These are phyloP conservation scores for Diogma glabrata DNA, from an alignment of 2,888 invertebrate genomes.

Conservation along the genomic window DNA sequence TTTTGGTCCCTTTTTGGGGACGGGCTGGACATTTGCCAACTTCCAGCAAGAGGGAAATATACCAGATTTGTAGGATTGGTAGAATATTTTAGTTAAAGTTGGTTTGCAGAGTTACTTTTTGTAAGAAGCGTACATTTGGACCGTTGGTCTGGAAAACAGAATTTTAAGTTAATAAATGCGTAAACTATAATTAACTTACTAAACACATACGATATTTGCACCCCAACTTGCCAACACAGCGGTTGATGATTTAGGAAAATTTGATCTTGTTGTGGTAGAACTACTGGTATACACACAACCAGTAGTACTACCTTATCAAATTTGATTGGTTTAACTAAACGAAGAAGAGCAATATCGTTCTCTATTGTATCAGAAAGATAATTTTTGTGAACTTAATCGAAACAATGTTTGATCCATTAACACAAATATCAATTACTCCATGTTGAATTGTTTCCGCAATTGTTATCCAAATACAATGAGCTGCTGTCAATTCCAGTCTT, in stretches of 20 bases:
- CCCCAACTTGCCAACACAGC: neutral
- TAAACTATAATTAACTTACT: neutral
- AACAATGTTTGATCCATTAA: neutral
- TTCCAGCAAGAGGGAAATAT: too few species aligned
- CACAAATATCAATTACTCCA: neutral
- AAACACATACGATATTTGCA: neutral
- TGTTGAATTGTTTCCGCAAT: neutral
- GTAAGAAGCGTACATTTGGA: neutral
- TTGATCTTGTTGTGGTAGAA: neutral
- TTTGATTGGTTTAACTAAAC: neutral
- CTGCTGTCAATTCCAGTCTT: neutral
- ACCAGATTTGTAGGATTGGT: too few species aligned
- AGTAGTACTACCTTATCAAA: neutral
- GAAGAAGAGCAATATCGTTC: constrained; percentile 1
- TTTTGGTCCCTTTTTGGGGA: too few species aligned
- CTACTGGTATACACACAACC: too few species aligned
- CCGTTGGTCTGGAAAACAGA: neutral
- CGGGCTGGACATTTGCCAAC: too few species aligned
- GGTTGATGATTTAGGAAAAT: neutral
- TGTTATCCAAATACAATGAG: neutral
- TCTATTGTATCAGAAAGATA: neutral
- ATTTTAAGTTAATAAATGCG: neutral
- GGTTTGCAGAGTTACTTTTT: neutral
- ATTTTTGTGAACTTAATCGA: neutral
- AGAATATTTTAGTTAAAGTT: too few species aligned